Evolutionary conservation across 2,888 invertebrate species (phyloP), one percentile per base, ranked within the genome.

Genomic region (Nasonia oneida): DNA sequence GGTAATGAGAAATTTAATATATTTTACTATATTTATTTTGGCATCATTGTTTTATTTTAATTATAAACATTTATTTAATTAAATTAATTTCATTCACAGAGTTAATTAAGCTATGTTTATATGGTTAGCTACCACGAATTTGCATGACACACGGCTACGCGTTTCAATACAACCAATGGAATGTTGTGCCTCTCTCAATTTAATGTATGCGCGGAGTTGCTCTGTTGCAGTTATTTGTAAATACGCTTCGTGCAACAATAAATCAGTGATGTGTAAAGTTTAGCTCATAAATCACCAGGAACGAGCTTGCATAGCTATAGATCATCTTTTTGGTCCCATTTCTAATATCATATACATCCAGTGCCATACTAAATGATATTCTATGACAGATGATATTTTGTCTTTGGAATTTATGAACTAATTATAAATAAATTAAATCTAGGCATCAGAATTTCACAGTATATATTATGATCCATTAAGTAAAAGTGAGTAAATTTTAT

Each of bases 121-220:
- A 37, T 33, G 37, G 33, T 33, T 15, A 70, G 14, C 14, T 37
- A 37, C 14, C 3, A 33, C 37, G 14, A 37, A 33, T 15, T 3
- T 33, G 10, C 3, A 3, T 67, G 12, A 33, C 67, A 15, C 71
- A 71, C 29, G 29, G 33, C 39, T 71, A 39, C 71, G 39, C 42
- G 10, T 73, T 73, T 73, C 71, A n/a, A 39, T 73, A 42, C 47
- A 47, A 73, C 39, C 8, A 73, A 39, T 42, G n/a, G 42, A n/a
- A 39, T 37, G 2, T 14, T 47, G 42, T 37, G 37, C 18, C 42
- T 39, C n/a, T 71, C 71, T 10, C n/a, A 71, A 15, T 33, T 73
- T 73, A 73, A 73, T 73, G 10, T 47, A n/a, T 23, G 23, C 73
- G 10, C 73, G 10, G 4, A 18, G 39, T n/a, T 39, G 23, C 42